phyloP scores from a whole-genome alignment of 2,797 vertebrate species.

The Galago senegalensis region DNA sequence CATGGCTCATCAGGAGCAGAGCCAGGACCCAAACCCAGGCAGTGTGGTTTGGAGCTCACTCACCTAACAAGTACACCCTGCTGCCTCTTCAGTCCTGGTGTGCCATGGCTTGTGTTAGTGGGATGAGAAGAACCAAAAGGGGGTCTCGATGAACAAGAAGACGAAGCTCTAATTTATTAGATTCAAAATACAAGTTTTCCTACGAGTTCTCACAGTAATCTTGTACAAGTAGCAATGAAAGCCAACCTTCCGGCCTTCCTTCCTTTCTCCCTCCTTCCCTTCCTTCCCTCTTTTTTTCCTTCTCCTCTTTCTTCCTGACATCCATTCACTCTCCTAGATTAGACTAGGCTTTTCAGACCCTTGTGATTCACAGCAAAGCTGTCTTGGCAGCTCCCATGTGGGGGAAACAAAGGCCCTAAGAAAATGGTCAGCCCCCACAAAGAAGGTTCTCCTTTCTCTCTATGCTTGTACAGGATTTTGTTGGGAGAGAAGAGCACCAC shows the following conservation, averaged over 20 bases:
- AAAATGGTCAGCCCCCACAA: neutral
- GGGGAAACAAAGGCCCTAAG: neutral
- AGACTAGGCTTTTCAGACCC: neutral
- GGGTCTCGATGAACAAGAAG: neutral
- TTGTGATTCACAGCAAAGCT: neutral
- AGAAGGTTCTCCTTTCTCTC: neutral
- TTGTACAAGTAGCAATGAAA: neutral
- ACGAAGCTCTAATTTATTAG: neutral
- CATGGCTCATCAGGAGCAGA: neutral
- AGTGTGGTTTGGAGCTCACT: neutral
- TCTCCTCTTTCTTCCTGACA: neutral
- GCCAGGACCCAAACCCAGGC: neutral
- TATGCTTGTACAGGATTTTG: neutral
- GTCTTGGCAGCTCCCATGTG: neutral
- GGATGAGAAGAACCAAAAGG: neutral
- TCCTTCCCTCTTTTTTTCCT: too few relatives aligned
- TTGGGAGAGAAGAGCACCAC: neutral
- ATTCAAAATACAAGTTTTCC: neutral
- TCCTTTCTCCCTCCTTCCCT: fast-evolving
- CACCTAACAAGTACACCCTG: fast-evolving
- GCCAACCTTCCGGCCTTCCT: too few relatives aligned
- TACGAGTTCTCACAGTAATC: neutral
- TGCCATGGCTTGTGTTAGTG: neutral
- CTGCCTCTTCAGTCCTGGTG: neutral
- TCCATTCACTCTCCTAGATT: neutral